Evolutionary conservation across 2,888 invertebrate genomes (phyloP), one percentile per base, ranked within the genome.

Genomic region (Chaetoderma sp.): DNA sequence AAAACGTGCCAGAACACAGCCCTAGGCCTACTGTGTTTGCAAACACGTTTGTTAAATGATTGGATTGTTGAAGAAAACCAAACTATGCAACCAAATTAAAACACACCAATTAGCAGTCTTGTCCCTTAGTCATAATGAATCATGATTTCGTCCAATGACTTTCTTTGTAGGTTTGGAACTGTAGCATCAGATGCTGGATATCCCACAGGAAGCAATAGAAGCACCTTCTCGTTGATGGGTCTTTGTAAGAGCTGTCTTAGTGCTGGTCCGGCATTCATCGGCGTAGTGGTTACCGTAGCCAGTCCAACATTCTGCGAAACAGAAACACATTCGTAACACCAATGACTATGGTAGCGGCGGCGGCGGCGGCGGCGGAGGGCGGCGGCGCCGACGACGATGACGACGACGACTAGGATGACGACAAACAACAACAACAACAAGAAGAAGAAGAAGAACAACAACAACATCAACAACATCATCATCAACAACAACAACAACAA

Each of bases 211-310:
- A 96, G 87, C 4, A 96, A 89, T 5, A 92, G 89, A 27, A 96
- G 87, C 68, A 78, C 72, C 73, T 95, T 93, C 84, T 96, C 96
- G 78, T 92, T 92, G 0, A 83, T 76, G 0, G 96, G 96, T 57
- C 96, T 89, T n/a, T 89, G 88, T 1, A 96, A 89, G 5, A 96
- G 88, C 23, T 88, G 86, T 13, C 94, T 89, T 25, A 96, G 88
- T 0, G 93, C 91, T 2, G 94, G 91, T 10, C 94, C 95, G 86
- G 95, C 95, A 86, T 96, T 96, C 52, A 96, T 87, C 0, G 96
- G 96, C 0, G 96, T 96, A 2, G 95, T 95, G 0, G 94, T 93
- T 44, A 96, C 88, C 0, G 96, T 93, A 52, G 92, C 93, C 52
- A 96, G 86, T 0, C 96, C 96, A 59, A 94, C 94, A 79, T 93